Percentiles rank a stretch among this genome's conserved stretches.
These are phyloP conservation scores for Cyphomyrus discorhynchus DNA, from an alignment of 2,113 vertebrate species.

Conservation along the genomic window DNA sequence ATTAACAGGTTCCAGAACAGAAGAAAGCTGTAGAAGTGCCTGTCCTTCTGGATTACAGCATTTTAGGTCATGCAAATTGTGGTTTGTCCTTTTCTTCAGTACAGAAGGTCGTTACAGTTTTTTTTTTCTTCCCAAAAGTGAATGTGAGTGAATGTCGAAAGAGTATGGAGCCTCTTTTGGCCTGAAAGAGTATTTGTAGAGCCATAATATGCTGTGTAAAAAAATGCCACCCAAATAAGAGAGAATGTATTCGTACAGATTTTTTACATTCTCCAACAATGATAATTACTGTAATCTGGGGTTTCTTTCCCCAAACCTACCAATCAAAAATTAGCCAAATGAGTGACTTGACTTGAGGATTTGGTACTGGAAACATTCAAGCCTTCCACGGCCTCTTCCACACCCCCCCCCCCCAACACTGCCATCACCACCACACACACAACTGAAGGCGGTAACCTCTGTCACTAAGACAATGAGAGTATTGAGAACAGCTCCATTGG, in stretches of 20 bases:
- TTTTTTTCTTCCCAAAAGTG: background rate
- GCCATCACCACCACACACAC: too few relatives aligned
- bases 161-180: background rate
- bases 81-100: background rate
- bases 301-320: background rate
- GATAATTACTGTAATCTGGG: background rate
- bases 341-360: background rate
- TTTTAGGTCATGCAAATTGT: background rate
- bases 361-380: background rate
- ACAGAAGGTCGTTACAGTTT: background rate
- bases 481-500: too few relatives aligned
- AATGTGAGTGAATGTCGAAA: background rate
- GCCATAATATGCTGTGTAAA: background rate
- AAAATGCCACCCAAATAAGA: background rate
- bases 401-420: too few relatives aligned
- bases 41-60: background rate
- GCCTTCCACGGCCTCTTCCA: background rate
- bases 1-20: background rate
- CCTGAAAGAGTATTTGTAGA: background rate
- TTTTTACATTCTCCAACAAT: background rate
- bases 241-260: background rate
- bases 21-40: background rate
- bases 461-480: too few relatives aligned
- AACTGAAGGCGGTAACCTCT: too few relatives aligned
- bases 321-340: background rate